Base-by-base conservation (phyloP, 2,113 vertebrate genomes). In the Meriones unguiculatus region DNA sequence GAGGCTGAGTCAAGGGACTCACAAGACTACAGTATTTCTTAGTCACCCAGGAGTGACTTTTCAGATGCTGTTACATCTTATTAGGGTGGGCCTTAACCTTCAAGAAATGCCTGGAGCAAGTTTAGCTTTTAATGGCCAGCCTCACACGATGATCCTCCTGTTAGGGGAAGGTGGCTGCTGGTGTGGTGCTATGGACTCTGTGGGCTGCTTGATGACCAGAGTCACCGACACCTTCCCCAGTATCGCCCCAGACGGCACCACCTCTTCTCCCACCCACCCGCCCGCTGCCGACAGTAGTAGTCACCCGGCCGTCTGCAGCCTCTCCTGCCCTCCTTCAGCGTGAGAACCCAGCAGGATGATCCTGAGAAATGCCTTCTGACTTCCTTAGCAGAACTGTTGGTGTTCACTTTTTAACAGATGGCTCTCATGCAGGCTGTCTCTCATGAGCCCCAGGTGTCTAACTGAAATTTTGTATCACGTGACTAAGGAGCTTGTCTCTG, bases 241-340 rank as follows among this genome's bases (percentile, higher is more conserved):
- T 50, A 46, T 8, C 54, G n/a, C 59, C 13, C n/a, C 65, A 12
- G 0, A 52, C 52, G 30, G 46, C 67, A 35, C 22, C 13, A 1
- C 50, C 78, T 64, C 89, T 18, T 8, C 11, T 41, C 0, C 7
- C 28, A 4, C 15, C 59, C 18, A 0, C 25, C 32, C 62, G 50
- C 67, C 57, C 28, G 13, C 22, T 17, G 4, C 38, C 65, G 9
- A 28, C 1, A 0, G 54, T 59, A 0, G 41, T 65, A 14, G 10
- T 77, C 13, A 2, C 18, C 6, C 54, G 69, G 52, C 67, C 57
- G 35, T 17, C 59, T n/a, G 0, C 7, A 46, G n/a, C 20, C 59
- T 20, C 76, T 76, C 35, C 18, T 11, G 41, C 15, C 62, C 13
- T n/a, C 32, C 82, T 67, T 41, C 70, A 28, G 0, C n/a, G 24